Evolutionary conservation across 1,140 invertebrate species (phyloP), one percentile per base, ranked within the genome.

Genomic region (Streblospio benedicti): DNA sequence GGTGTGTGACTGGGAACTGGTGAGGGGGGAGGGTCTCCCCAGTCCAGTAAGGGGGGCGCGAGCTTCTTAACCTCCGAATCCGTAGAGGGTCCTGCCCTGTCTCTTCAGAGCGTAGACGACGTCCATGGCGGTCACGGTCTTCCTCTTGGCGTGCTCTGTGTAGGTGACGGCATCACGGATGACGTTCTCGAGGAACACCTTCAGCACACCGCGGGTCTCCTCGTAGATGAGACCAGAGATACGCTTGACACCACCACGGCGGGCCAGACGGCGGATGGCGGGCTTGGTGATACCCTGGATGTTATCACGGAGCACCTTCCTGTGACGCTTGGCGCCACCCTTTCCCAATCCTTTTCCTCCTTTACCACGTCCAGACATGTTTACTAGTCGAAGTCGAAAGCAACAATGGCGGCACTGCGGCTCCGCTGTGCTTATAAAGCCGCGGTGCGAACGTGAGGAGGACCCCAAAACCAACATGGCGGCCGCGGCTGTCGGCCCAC

Each of bases 121-220:
- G 71, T 91, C 88, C 88, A 91, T 91, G 53, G 88, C 87, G 9
- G 88, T 91, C 35, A 85, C 81, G 20, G 88, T 91, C 78, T 90
- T 91, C 63, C 87, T 79, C 78, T 88, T 89, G 63, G 87, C 86
- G 74, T 89, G 86, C 72, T 89, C 87, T 12, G 86, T 87, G 78
- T 89, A 90, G n/a, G 86, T 89, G 53, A 90, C n/a, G n/a, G n/a
- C n/a, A 90, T 89, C 88, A 57, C 86, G 81, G 69, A 90, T 90
- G 0, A 90, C 86, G 70, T 88, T 89, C 73, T 89, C 87, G 54
- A 90, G 76, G 74, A 90, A 90, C 0, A 88, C 84, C 74, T 88
- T 89, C n/a, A 88, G 73, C 0, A 87, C 85, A 67, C 83, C 83
- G 56, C 84, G 80, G 44, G 83, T 85, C 69, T 85, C 85, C 69